A percentile compares a stretch with the other conserved stretches of the same genome.
Conservation (phyloP, 1,140 invertebrate genomes). For the Acromyrmex echinatior region DNA sequence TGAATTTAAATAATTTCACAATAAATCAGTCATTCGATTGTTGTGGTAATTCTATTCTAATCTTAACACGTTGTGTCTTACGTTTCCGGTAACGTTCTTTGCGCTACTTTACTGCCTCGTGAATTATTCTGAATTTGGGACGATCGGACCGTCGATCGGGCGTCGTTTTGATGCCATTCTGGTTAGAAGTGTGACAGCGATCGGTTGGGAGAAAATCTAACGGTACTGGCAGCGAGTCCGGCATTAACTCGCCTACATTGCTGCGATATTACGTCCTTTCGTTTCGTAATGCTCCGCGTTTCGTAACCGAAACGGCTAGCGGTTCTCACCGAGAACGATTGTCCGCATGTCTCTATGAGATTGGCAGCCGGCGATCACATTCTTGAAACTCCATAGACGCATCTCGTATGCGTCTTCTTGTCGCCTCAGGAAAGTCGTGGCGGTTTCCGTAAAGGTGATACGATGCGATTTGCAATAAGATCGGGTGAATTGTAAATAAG, state of each 20-base stretch:
- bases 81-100: not conserved
- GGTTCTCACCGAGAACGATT: slow-evolving; percentile 70
- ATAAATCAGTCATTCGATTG: not conserved
- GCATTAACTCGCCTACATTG: slow-evolving; percentile 78
- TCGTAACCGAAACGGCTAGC: slow-evolving; percentile 82
- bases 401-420: not conserved
- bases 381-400: not conserved
- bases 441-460: not conserved
- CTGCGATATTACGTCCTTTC: slow-evolving; percentile 81
- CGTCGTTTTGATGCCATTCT: slow-evolving; percentile 44
- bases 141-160: slow-evolving; percentile 41
- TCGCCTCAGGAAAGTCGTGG: slow-evolving; percentile 5
- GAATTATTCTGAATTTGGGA: slow-evolving; percentile 51
- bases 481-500: not conserved
- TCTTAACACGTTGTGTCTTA: not conserved
- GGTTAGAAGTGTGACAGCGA: slow-evolving; percentile 78
- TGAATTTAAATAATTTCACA: not conserved
- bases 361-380: slow-evolving; percentile 24
- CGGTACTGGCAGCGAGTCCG: slow-evolving; percentile 74
- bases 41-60: not conserved
- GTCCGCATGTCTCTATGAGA: not conserved
- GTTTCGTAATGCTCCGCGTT: slow-evolving; percentile 82
- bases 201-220: slow-evolving; percentile 82
- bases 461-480: not conserved
- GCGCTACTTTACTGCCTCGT: slow-evolving; percentile 1